These are phyloP conservation scores for Netta rufina DNA, from an alignment of 2,797 vertebrate species.

Conservation along the genomic window DNA sequence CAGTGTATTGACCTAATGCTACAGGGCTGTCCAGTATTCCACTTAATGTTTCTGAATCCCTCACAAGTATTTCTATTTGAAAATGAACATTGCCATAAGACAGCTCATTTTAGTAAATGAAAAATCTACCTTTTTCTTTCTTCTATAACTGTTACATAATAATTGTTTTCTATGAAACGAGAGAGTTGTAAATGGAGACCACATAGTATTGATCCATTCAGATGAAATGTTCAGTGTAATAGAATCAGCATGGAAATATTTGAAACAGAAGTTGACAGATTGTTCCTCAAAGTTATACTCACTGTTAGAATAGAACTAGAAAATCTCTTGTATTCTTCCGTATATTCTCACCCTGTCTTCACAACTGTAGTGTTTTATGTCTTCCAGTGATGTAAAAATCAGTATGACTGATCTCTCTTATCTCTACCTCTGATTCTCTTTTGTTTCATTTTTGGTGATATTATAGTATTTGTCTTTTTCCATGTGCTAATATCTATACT, in stretches of 20 bases:
- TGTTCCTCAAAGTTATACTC: not conserved
- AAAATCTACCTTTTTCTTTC: not conserved
- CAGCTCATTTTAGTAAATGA: not conserved
- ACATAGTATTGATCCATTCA: not conserved
- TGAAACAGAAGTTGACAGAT: not conserved
- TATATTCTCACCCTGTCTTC: not conserved
- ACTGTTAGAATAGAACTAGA: not conserved
- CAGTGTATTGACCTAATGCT: not conserved
- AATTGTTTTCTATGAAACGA: not conserved
- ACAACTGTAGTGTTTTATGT: not conserved
- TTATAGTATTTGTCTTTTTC: not conserved
- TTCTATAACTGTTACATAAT: no score
- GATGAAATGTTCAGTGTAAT: not conserved
- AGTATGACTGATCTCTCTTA: not conserved
- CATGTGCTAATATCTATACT: not conserved
- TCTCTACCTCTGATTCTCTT: not conserved
- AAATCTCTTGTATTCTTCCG: not conserved
- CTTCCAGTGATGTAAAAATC: not conserved
- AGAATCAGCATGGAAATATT: not conserved
- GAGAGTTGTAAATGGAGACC: not conserved
- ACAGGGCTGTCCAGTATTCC: not conserved
- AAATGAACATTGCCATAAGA: not conserved
- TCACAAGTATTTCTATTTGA: not conserved
- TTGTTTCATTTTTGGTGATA: not conserved
- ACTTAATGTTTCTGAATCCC: not conserved